A percentile compares a stretch with the other conserved stretches of the same genome.
These are phyloP conservation scores for Eupithecia subfuscata DNA, from an alignment of 2,888 invertebrate genomes.

Conservation along the genomic window DNA sequence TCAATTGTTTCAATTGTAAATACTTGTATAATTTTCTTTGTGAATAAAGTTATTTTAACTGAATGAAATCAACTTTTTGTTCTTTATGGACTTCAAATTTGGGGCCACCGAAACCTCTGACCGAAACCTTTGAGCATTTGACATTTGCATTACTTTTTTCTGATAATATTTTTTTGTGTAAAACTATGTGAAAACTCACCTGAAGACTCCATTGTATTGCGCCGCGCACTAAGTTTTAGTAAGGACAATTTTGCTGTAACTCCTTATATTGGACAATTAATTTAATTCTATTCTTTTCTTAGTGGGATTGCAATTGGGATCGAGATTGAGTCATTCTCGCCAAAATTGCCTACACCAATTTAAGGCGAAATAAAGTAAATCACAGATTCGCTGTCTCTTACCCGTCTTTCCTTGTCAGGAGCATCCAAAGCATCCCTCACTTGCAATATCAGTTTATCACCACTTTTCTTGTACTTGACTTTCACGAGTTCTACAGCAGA, in stretches of 20 bases:
- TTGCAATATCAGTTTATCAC: conserved; percentile 70
- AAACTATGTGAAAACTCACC: too few species aligned
- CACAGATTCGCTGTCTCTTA: conserved; percentile 44
- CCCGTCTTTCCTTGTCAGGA: conserved; percentile 70
- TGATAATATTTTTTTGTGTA: too few species aligned
- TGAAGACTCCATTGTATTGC: too few species aligned
- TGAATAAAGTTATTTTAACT: too few species aligned
- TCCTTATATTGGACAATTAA: too few species aligned
- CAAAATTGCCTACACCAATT: background rate
- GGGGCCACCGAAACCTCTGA: background rate
- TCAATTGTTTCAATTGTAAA: too few species aligned
- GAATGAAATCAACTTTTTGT: background rate
- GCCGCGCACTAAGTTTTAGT: too few species aligned
- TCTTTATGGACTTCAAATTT: background rate
- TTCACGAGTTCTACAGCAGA: conserved; percentile 71
- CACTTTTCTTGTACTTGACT: conserved; percentile 80
- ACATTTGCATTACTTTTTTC: too few species aligned
- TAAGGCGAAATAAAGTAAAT: background rate
- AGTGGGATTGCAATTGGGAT: background rate
- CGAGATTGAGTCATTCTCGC: background rate
- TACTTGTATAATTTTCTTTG: too few species aligned
- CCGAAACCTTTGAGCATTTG: background rate
- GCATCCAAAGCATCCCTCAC: conserved; percentile 80
- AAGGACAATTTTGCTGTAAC: too few species aligned
- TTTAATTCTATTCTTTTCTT: too few species aligned